Conservation (phyloP, 2,113 vertebrate genomes). For the Antechinus stuartii region DNA sequence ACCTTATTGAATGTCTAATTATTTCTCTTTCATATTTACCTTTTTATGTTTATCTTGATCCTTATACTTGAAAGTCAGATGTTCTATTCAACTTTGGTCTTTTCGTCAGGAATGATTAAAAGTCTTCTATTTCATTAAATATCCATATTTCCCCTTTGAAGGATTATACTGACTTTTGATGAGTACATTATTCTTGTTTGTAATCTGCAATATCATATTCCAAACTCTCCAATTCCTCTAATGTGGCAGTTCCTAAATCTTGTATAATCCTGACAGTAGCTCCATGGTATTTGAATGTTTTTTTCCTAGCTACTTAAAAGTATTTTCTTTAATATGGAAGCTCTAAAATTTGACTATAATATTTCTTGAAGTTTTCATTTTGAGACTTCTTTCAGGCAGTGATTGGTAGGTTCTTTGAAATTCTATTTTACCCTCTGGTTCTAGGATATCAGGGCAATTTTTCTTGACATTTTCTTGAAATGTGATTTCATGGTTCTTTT, state of each 20-base stretch:
- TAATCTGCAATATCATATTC: background rate
- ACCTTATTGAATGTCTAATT: background rate
- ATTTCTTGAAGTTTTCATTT: background rate
- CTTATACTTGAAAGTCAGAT: background rate
- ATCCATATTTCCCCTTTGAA: background rate
- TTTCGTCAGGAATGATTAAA: background rate
- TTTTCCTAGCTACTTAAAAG: background rate
- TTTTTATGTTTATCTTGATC: background rate
- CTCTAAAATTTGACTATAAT: background rate
- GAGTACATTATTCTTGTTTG: background rate
- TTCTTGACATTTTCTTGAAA: background rate
- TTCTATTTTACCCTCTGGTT: background rate
- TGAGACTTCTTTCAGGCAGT: background rate
- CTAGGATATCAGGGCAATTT: background rate
- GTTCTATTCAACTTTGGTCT: background rate
- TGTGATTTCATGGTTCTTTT: background rate
- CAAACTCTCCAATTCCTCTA: background rate
- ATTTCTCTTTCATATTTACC: background rate
- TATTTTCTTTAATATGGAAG: background rate
- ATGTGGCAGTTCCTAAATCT: background rate
- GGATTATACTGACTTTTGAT: background rate
- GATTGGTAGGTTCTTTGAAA: background rate
- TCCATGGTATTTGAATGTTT: background rate
- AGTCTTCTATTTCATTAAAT: background rate
- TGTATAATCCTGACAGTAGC: background rate